A percentile compares a stretch with the other conserved stretches of the same genome.
Evolutionary conservation across 2,113 vertebrate genomes (phyloP).

Genomic region (Etheostoma cragini): DNA sequence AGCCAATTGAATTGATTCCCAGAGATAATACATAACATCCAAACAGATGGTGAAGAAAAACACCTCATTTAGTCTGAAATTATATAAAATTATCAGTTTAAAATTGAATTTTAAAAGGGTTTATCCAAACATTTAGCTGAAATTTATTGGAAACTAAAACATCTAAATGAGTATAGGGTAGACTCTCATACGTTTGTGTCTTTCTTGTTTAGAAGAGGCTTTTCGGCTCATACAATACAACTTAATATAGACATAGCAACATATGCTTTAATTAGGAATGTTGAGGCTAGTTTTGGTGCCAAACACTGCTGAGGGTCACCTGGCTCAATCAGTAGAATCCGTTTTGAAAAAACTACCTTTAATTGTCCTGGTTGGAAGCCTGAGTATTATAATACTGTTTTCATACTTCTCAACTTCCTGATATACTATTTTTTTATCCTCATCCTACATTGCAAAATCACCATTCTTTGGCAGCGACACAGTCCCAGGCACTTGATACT

Average conservation of each 20-base stretch:
- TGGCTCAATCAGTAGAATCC: not conserved
- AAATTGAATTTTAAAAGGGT: conserved; percentile 1
- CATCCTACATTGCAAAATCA: conserved; percentile 49
- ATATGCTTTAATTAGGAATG: not conserved
- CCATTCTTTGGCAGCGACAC: conserved; percentile 43
- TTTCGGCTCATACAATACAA: not conserved
- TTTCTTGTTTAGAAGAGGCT: not conserved
- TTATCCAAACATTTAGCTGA: conserved; percentile 7
- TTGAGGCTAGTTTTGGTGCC: not conserved
- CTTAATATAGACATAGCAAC: not conserved
- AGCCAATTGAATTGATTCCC: conserved; percentile 41
- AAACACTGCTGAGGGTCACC: not conserved
- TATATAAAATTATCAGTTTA: conserved; percentile 20
- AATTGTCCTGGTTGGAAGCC: not conserved
- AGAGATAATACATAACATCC: conserved; percentile 27
- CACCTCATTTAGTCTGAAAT: conserved; percentile 18
- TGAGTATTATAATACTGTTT: not conserved
- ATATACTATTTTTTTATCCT: not conserved
- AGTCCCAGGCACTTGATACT: conserved; percentile 75
- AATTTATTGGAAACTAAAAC: not conserved
- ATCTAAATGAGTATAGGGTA: not conserved
- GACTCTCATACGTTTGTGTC: not conserved
- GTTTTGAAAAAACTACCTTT: not conserved
- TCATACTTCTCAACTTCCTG: not conserved
- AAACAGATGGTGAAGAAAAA: conserved; percentile 45